phyloP scores from a whole-genome alignment of 2,888 invertebrate genomes.

The Aspidiotus destructor region DNA sequence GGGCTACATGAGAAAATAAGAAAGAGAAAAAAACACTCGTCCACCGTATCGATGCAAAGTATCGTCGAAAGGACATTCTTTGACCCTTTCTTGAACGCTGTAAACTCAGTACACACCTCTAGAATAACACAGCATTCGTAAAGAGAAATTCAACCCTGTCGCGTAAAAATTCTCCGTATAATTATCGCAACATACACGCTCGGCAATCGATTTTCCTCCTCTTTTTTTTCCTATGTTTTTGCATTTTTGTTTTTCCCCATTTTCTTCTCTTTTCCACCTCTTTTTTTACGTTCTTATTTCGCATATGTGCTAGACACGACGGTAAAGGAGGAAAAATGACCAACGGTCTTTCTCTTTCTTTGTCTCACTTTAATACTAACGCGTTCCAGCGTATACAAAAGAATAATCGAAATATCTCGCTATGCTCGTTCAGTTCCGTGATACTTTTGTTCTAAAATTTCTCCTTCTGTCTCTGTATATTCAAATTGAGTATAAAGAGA shows the following conservation, averaged over 20 bases:
- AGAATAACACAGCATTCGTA: neutral
- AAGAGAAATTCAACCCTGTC: neutral
- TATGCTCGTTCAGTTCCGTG: no score
- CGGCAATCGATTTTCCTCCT: neutral
- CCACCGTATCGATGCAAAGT: constrained; percentile 1
- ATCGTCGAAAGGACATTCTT: neutral
- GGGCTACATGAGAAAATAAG: neutral
- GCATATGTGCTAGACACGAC: no score
- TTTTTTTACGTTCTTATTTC: no score
- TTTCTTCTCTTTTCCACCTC: neutral
- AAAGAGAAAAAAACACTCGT: neutral
- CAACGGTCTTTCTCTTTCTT: no score
- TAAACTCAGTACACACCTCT: neutral
- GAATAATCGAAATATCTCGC: no score
- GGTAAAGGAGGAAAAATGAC: no score
- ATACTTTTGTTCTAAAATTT: no score
- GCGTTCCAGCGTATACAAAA: no score
- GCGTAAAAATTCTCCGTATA: neutral
- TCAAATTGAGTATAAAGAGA: no score
- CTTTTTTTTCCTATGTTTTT: neutral
- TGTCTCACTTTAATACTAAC: no score
- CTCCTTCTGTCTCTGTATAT: no score
- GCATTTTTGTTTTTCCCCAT: constrained; percentile 2
- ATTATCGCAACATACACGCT: constrained; percentile 4
- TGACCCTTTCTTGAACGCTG: neutral